Evolutionary conservation across 2,888 invertebrate species (phyloP), one percentile per base, ranked within the genome.

Genomic region (Dendrolimus houi): DNA sequence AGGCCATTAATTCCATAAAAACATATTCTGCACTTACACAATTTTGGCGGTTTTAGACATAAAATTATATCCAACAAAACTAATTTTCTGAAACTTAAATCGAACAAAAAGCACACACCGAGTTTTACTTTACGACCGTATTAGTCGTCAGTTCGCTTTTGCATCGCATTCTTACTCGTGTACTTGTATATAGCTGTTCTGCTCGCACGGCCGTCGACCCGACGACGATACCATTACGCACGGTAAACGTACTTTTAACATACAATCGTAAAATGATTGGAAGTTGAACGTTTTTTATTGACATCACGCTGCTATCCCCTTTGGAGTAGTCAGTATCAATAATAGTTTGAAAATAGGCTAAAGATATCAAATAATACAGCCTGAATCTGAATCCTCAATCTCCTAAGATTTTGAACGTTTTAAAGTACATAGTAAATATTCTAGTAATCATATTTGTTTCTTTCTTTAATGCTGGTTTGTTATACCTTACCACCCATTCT

Each of bases 141-240:
- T 79, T 82, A 75, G 77, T 77, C 71, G 71, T 76, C 76, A 75
- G 72, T 74, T 74, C 71, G 70, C 62, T 58, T 58, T 59, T 57
- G 56, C 60, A 52, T 72, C 77, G 65, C 74, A 56, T 58, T 75
- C 69, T 60, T 17, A 57, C 68, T 2, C 57, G 41, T 41, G n/a
- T 17, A 2, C 8, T 56, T 60, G 55, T 40, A 13, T 68, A 66
- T 64, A 0, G 29, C 41, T 52, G 58, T 82, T 76, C 61, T 68
- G 55, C 59, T 82, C 71, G 63, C 73, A 69, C 81, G 84, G 83
- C 64, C 83, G 81, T 81, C 83, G 84, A 84, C 83, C 84, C 77
- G 75, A 67, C 65, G 67, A 72, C 71, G 73, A 75, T 12, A 47
- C 74, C 77, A 75, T 69, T 65, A 70, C 67, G 68, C 70, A 64